These are phyloP conservation scores for Armadillidium nasatum DNA, from an alignment of 1,140 invertebrate genomes.

Conservation along the genomic window DNA sequence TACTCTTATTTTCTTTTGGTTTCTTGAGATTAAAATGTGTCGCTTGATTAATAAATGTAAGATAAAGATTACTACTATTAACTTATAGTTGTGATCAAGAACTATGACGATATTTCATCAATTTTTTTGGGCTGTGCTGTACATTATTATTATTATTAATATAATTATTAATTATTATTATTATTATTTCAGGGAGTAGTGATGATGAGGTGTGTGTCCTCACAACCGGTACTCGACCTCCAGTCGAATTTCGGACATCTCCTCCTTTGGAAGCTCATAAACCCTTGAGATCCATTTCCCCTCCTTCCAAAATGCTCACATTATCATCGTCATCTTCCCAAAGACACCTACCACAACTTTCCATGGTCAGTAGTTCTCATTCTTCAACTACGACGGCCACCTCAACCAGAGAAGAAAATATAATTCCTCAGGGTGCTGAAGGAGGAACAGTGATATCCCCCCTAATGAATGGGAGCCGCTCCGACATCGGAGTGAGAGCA, in stretches of 20 bases:
- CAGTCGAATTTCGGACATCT: constrained; percentile 81
- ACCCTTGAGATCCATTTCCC: constrained; percentile 62
- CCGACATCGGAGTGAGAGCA: constrained; percentile 36
- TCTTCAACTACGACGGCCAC: constrained; percentile 23
- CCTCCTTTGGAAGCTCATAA: constrained; percentile 81
- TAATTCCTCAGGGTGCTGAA: constrained; percentile 38
- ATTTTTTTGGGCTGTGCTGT: too few species aligned
- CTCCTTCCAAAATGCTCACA: constrained; percentile 69
- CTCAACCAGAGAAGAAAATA: constrained; percentile 33
- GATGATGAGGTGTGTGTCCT: constrained; percentile 43
- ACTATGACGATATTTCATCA: too few species aligned
- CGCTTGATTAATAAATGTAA: too few species aligned
- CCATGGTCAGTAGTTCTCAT: constrained; percentile 21
- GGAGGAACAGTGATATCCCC: constrained; percentile 43
- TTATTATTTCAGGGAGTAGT: constrained; percentile 38
- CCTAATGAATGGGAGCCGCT: constrained; percentile 40
- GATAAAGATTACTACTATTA: too few species aligned
- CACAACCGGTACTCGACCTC: constrained; percentile 51
- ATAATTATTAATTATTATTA: too few species aligned
- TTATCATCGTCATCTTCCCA: constrained; percentile 46
- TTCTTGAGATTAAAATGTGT: too few species aligned
- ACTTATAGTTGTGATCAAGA: too few species aligned
- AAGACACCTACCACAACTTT: constrained; percentile 36
- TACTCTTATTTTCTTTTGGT: too few species aligned
- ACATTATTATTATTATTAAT: too few species aligned